phyloP scores from a whole-genome alignment of 2,888 invertebrate genomes.

The Dermolepida albohirtum region DNA sequence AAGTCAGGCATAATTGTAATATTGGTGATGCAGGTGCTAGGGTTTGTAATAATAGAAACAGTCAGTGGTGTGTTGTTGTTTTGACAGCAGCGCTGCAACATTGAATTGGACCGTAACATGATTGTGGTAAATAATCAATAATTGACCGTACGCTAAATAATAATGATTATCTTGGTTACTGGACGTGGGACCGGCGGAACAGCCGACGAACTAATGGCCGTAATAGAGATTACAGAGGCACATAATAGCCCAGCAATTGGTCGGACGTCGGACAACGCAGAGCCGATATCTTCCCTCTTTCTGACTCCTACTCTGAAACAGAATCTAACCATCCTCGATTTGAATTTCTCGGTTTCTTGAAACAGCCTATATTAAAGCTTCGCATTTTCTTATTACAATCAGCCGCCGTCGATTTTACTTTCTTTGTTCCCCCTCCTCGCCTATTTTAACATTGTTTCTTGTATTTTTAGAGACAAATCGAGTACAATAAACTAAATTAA shows the following conservation, averaged over 20 bases:
- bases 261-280: conserved; percentile 48
- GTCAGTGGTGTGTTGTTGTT: conserved; percentile 28
- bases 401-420: conserved; percentile 30
- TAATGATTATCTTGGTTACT: conserved; percentile 61
- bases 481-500: too few species aligned
- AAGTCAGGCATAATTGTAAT: conserved; percentile 26
- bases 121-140: conserved; percentile 63
- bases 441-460: neutral
- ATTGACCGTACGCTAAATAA: conserved; percentile 62
- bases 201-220: conserved; percentile 59
- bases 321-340: conserved; percentile 1
- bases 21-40: conserved; percentile 31
- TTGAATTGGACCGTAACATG: conserved; percentile 54
- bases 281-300: conserved; percentile 44
- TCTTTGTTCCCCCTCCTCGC: neutral
- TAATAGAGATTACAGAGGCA: conserved; percentile 62
- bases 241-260: conserved; percentile 58
- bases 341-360: conserved; percentile 15
- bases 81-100: conserved; percentile 41
- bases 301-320: conserved; percentile 10
- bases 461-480: too few species aligned
- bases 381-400: conserved; percentile 38
- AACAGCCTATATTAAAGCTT: conserved; percentile 9
- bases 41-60: conserved; percentile 41
- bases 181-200: conserved; percentile 58